Percentiles rank a stretch among this genome's conserved stretches.
These are phyloP conservation scores for Tinamus major DNA, from an alignment of 2,797 vertebrate genomes.

Conservation along the genomic window DNA sequence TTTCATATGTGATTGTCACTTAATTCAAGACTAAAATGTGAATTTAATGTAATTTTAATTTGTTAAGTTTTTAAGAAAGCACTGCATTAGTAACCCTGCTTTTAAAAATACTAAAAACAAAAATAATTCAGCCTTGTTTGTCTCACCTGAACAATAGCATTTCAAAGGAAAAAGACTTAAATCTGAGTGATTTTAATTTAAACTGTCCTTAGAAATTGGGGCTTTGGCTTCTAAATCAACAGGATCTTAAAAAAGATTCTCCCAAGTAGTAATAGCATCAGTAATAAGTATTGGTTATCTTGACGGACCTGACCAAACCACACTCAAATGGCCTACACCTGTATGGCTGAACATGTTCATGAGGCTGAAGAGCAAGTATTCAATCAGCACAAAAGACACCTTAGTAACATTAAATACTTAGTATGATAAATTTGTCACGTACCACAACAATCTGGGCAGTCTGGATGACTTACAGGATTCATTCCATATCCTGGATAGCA, in stretches of 20 bases:
- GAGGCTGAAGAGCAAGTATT: not conserved
- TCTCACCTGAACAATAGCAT: not conserved
- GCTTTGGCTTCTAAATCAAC: not conserved
- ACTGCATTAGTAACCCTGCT: not conserved
- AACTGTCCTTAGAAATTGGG: not conserved
- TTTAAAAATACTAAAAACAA: slow-evolving; percentile 3
- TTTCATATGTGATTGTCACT: not conserved
- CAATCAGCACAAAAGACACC: not conserved
- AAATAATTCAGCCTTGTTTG: not conserved
- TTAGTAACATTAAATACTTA: not conserved
- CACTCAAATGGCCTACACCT: not conserved
- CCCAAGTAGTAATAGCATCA: not conserved
- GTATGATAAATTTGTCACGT: not conserved
- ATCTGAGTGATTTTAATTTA: not conserved
- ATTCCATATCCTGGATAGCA: slow-evolving; percentile 72
- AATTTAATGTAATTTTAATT: not conserved
- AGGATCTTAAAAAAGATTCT: not conserved
- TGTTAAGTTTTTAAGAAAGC: not conserved
- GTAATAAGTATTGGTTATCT: not conserved
- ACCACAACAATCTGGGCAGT: slow-evolving; percentile 74
- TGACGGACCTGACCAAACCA: not conserved
- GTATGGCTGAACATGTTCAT: not conserved
- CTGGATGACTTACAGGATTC: slow-evolving; percentile 51
- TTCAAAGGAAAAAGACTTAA: not conserved
- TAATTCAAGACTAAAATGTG: not conserved